Percentiles rank a stretch among this genome's conserved stretches.
Evolutionary conservation across 53 echinoderm and acorn worm genomes (phyloP).

Genomic region (Mesocentrotus franciscanus): DNA sequence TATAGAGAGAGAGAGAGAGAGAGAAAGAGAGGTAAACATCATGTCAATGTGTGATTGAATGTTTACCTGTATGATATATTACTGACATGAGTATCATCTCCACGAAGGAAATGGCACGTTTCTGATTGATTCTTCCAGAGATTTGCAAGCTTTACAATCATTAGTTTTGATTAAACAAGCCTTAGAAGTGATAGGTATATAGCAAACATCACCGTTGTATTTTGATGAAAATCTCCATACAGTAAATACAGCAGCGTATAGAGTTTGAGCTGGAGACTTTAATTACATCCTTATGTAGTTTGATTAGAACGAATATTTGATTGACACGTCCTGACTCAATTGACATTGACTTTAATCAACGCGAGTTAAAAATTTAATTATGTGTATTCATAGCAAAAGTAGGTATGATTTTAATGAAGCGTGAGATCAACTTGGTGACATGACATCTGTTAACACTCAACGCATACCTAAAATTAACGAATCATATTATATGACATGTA

Average conservation of each 20-base stretch:
- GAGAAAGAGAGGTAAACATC: neutral
- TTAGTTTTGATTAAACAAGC: conserved; percentile 29
- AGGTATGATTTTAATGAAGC: neutral
- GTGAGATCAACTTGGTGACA: too few species aligned
- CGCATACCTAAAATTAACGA: too few species aligned
- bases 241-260: neutral
- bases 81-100: neutral
- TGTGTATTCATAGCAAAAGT: neutral
- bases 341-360: conserved; percentile 42
- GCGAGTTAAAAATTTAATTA: neutral
- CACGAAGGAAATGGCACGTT: conserved; percentile 25
- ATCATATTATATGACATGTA: too few species aligned
- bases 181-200: neutral
- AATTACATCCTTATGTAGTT: conserved; percentile 5
- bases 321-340: neutral
- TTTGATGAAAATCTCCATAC: neutral
- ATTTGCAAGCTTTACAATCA: conserved; percentile 44
- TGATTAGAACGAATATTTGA: neutral
- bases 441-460: too few species aligned
- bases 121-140: conserved; percentile 17
- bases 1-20: neutral
- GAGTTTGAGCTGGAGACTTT: neutral
- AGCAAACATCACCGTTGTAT: conserved; percentile 32
- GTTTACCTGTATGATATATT: conserved; percentile 20
- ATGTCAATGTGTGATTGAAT: conserved; percentile 41